Conservation (phyloP, 1,140 invertebrate genomes). For the Marisa cornuarietis region DNA sequence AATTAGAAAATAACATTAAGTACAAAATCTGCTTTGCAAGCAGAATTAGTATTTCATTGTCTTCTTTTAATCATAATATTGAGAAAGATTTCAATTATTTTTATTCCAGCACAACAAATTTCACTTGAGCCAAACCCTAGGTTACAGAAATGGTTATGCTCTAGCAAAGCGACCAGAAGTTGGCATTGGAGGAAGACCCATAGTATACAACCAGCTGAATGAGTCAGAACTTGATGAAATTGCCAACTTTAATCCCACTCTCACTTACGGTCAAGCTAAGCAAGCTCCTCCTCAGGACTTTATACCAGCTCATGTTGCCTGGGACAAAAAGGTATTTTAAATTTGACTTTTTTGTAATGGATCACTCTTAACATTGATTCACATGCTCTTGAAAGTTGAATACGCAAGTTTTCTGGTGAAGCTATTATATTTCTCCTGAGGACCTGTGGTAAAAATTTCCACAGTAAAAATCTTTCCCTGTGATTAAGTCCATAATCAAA, state of each 20-base stretch:
- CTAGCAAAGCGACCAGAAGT: slow-evolving; percentile 69
- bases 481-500: too few relatives aligned
- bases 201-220: slow-evolving; percentile 67
- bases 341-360: neutral
- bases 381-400: neutral
- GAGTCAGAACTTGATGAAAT: slow-evolving; percentile 67
- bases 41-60: too few relatives aligned
- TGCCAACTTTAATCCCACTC: slow-evolving; percentile 76
- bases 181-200: slow-evolving; percentile 72
- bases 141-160: slow-evolving; percentile 76
- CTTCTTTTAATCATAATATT: neutral
- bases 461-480: too few relatives aligned
- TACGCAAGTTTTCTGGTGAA: too few relatives aligned
- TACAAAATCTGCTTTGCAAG: too few relatives aligned
- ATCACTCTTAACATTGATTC: neutral
- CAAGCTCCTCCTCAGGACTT: slow-evolving; percentile 72
- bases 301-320: slow-evolving; percentile 78
- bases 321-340: slow-evolving; percentile 75
- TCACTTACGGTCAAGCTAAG: slow-evolving; percentile 79
- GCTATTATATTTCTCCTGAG: too few relatives aligned
- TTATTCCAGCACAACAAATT: slow-evolving; percentile 71
- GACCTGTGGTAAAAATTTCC: too few relatives aligned
- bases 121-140: slow-evolving; percentile 74
- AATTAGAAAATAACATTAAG: too few relatives aligned
- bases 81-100: slow-evolving; percentile 10